Conservation (phyloP, 2,113 vertebrate species). For the Neodon shergylaensis region DNA sequence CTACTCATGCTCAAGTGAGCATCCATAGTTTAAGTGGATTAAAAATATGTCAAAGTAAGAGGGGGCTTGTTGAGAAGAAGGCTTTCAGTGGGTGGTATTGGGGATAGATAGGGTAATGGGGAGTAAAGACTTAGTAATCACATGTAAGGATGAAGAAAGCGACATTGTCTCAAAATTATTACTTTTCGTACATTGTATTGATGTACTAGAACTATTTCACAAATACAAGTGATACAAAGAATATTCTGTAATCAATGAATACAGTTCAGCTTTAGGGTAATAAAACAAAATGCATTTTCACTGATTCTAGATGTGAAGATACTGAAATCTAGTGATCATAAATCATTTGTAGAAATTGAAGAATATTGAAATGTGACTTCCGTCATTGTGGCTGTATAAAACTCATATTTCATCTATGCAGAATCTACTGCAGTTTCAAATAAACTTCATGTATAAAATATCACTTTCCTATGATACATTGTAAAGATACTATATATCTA, state of each 20-base stretch:
- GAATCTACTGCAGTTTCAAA: not conserved
- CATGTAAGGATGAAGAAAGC: not conserved
- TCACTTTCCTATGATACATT: not conserved
- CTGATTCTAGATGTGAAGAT: not conserved
- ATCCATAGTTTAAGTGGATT: not conserved
- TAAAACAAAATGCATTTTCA: not conserved
- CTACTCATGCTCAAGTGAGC: not conserved
- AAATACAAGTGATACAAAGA: not conserved
- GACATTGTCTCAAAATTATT: not conserved
- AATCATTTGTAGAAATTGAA: not conserved
- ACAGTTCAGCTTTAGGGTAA: not conserved
- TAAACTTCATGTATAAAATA: not conserved
- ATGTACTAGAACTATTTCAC: not conserved
- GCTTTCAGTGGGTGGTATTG: not conserved
- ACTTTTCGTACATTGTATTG: too few relatives aligned
- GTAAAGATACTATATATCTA: not conserved
- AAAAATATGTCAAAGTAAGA: not conserved
- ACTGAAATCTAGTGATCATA: not conserved
- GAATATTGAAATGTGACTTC: not conserved
- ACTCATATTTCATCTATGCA: not conserved
- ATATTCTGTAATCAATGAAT: not conserved
- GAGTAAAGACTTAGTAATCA: not conserved
- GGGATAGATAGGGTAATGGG: too few relatives aligned
- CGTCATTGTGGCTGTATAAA: not conserved
- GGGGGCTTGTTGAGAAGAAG: not conserved